Conservation (phyloP, 35 echinoderm and acorn worm genomes). For the Heliocidaris tuberculata region DNA sequence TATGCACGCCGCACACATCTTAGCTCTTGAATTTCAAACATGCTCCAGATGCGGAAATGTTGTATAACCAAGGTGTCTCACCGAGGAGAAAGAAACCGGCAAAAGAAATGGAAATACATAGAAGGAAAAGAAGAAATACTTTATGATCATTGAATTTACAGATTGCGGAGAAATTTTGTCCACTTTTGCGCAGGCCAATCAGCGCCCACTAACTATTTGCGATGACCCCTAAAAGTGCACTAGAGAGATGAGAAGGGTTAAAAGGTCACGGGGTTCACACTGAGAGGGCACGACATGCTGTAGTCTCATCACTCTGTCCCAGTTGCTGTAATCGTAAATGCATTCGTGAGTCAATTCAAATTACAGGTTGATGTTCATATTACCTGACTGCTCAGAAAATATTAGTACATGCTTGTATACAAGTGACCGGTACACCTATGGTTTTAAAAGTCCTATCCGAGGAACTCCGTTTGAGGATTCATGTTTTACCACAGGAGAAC, state of each 20-base stretch:
- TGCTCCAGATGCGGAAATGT: neutral
- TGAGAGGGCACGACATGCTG: neutral
- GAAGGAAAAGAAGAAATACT: neutral
- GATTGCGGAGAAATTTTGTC: slow-evolving; percentile 2
- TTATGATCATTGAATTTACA: slow-evolving; percentile 19
- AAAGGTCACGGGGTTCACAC: neutral
- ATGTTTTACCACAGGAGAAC: no score
- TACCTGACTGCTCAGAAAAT: no score
- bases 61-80: neutral
- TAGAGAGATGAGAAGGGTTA: neutral
- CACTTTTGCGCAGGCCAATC: slow-evolving; percentile 7
- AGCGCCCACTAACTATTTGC: slow-evolving; percentile 7
- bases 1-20: neutral
- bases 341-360: no score
- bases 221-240: slow-evolving; percentile 15
- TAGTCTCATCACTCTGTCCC: neutral
- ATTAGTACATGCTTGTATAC: no score
- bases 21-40: neutral
- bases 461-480: no score
- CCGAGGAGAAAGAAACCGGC: neutral
- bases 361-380: no score
- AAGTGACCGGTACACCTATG: no score
- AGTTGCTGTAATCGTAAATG: neutral
- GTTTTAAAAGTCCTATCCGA: no score
- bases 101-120: neutral